A percentile compares a stretch with the other conserved stretches of the same genome.
These are phyloP conservation scores for Globodera rostochiensis DNA, from an alignment of 1,140 invertebrate genomes.

Conservation along the genomic window DNA sequence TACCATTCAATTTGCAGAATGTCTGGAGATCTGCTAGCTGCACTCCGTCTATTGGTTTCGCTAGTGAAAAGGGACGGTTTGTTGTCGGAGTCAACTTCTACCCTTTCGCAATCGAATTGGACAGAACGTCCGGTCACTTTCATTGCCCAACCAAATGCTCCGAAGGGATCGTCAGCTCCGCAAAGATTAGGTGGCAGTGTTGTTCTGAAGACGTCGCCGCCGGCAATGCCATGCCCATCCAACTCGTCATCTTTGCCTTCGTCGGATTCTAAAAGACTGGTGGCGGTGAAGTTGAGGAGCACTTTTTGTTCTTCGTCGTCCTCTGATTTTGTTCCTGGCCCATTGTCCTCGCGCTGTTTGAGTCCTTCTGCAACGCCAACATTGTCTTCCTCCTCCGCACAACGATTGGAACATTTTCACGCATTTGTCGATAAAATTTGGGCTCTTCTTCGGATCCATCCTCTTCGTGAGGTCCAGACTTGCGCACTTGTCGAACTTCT, in stretches of 20 bases:
- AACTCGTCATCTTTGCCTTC: neutral
- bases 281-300: neutral
- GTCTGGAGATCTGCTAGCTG: slow-evolving; percentile 44
- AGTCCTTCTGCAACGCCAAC: neutral
- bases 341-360: neutral
- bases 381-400: neutral
- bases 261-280: neutral
- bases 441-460: slow-evolving; percentile 41
- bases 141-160: neutral
- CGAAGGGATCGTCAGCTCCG: neutral
- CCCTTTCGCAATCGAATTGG: slow-evolving; percentile 3
- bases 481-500: slow-evolving; percentile 24
- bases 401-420: slow-evolving; percentile 32
- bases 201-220: neutral
- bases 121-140: neutral
- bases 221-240: neutral
- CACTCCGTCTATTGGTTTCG: slow-evolving; percentile 26
- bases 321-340: neutral
- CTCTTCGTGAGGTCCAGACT: slow-evolving; percentile 39
- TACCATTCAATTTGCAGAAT: neutral
- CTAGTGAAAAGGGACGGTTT: slow-evolving; percentile 1
- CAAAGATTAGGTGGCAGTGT: neutral
- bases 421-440: slow-evolving; percentile 34
- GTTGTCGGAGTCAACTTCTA: neutral
- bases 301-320: neutral